Conservation (phyloP, 2,797 vertebrate genomes). For the Cryptoblepharus egeriae region DNA sequence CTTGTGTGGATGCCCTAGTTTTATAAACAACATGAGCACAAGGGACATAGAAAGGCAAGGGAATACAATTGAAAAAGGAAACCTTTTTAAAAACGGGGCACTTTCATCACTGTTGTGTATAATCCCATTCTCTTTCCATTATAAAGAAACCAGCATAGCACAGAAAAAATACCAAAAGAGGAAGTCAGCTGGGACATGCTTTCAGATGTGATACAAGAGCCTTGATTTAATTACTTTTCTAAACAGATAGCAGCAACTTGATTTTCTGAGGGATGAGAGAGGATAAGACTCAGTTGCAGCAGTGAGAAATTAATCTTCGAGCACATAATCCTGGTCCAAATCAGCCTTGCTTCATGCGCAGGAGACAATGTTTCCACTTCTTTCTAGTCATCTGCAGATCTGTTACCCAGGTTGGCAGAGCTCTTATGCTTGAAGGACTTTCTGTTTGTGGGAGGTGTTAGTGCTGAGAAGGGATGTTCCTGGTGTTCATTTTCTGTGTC, state of each 20-base stretch:
- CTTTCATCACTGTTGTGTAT: slow-evolving; percentile 64
- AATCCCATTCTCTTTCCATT: slow-evolving; percentile 63
- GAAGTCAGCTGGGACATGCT: slow-evolving; percentile 68
- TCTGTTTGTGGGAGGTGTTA: slow-evolving; percentile 2
- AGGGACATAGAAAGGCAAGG: slow-evolving; percentile 58
- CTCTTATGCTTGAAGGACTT: slow-evolving; percentile 49
- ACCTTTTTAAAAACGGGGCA: slow-evolving; percentile 7
- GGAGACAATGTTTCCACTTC: slow-evolving; percentile 64
- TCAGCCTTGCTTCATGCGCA: slow-evolving; percentile 60
- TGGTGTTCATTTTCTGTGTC: slow-evolving; percentile 54
- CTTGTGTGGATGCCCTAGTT: slow-evolving; percentile 42
- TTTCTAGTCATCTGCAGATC: slow-evolving; percentile 55
- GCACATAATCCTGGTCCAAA: slow-evolving; percentile 65
- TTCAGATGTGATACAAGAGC: slow-evolving; percentile 59
- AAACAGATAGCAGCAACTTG: slow-evolving; percentile 68
- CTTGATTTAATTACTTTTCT: slow-evolving; percentile 60
- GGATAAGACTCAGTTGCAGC: slow-evolving; percentile 61
- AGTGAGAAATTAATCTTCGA: slow-evolving; percentile 59
- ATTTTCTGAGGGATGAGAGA: slow-evolving; percentile 56
- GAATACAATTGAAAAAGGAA: slow-evolving; percentile 51
- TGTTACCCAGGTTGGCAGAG: slow-evolving; percentile 57
- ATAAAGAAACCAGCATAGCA: slow-evolving; percentile 65
- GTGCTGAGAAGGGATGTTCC: not conserved
- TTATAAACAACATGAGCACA: slow-evolving; percentile 29
- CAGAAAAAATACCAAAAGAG: slow-evolving; percentile 66